Evolutionary conservation across 1,140 invertebrate species (phyloP), one percentile per base, ranked within the genome.

Genomic region (Drosophila gunungcola): DNA sequence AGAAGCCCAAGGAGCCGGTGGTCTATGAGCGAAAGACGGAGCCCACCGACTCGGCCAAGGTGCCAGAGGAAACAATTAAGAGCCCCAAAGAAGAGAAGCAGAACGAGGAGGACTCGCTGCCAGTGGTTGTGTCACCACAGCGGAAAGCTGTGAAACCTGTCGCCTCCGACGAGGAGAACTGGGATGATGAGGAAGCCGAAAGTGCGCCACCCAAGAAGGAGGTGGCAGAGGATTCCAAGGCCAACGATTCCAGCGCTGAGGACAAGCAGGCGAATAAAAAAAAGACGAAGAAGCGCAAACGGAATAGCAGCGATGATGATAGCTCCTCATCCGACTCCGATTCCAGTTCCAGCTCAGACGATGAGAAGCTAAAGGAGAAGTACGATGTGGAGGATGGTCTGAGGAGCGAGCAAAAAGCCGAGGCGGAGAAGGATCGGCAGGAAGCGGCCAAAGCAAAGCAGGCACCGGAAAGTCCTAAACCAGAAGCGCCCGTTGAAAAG

Each of bases 1-100:
- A 95, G 58, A 94, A 94, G 69, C 93, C 95, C 54, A 79, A 65
- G 46, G 91, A 92, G 3, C n/a, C 46, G 0, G 13, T 60, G 4
- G 42, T 73, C 1, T 69, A 57, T 52, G 85, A 90, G 11, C 68
- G 80, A 9, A 86, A 73, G 29, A 4, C 63, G 2, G 85, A 89
- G 36, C 42, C 64, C 1, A 48, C 21, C 27, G 78, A 88, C 6
- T 36, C 62, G 0, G 29, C 32, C 4, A 67, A 58, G 69, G 84
- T 13, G 78, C 80, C 16, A 27, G 94, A 75, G 46, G 80, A 92
- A 65, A 43, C 29, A 45, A 73, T 60, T 36, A 86, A 72, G 61
- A 91, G 62, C 76, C 91, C 54, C 61, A 80, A 43, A 36, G 67
- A 42, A 4, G 68, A 72, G 36, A 78, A 52, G 72, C 54, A 60